Base-by-base conservation (phyloP, 2,888 invertebrate species). In the Hirtodrosophila histrioides region DNA sequence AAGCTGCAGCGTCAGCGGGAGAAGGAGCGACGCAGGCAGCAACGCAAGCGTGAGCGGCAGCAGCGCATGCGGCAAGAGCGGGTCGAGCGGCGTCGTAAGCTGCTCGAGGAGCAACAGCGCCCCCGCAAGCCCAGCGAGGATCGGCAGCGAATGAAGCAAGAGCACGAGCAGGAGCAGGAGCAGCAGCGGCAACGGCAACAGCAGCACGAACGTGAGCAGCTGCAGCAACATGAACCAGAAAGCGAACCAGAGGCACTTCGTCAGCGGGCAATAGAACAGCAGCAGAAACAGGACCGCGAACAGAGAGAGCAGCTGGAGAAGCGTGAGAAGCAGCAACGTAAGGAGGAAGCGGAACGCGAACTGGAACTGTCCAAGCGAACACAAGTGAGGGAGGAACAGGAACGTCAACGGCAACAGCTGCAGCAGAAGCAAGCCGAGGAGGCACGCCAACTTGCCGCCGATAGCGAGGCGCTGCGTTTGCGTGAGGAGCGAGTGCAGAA, bases 1-100 rank as follows among this genome's bases (percentile, higher is more conserved):
- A 83, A 85, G 36, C 39, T 90, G 64, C 78, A 86, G 50, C 78
- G 85, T 3, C 88, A 90, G 46, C 76, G 90, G 3, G 76, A 86
- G 53, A 86, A 80, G 66, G 90, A 90, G 53, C 63, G 78, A 6
- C 82, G 75, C 36, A 81, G 88, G 3, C 75, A 87, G 54, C 72
- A 78, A 54, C 78, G 80, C 8, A 86, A 73, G 6, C 69, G 57
- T 11, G 86, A 90, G 23, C 80, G 89, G 1, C 84, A 81, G 49
- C 78, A 79, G 45, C 73, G 80, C 5, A 35, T 73, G 44, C 68
- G 71, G 0, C 75, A 77, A 49, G 79, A 87, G 49, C 54, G 66
- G 11, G 44, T 48, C 8, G 73, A 88, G 33, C 46, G 60, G 46
- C 73, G 73, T 27, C 70, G 73, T 4, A 75, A 69, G 58, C 24